Conservation (phyloP, 2,888 invertebrate species). For the Drosophila emarginata region DNA sequence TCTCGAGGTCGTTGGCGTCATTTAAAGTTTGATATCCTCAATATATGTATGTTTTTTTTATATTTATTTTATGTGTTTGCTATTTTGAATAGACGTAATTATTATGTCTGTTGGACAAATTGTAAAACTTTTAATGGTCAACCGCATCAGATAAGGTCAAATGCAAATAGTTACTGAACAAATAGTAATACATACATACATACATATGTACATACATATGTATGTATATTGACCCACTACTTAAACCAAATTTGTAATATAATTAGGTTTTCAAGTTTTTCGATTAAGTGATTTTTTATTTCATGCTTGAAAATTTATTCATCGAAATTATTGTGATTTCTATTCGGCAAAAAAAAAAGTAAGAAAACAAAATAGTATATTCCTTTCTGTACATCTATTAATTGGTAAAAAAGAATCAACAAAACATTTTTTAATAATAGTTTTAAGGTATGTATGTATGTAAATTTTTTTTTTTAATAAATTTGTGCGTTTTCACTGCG, state of each 20-base stretch:
- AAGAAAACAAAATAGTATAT: no score
- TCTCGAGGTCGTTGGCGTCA: no score
- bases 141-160: constrained; percentile 5
- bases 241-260: neutral
- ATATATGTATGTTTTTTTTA: no score
- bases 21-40: no score
- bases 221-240: neutral
- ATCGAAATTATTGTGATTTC: no score
- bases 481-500: neutral
- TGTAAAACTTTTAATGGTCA: neutral
- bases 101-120: neutral
- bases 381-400: no score
- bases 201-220: no score
- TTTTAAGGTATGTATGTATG: neutral
- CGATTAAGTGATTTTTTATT: neutral
- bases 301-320: no score
- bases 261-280: neutral
- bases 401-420: no score
- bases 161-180: neutral
- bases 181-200: neutral
- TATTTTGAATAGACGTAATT: neutral
- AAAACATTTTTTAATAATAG: no score
- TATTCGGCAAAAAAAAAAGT: no score
- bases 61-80: constrained; percentile 1
- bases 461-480: constrained; percentile 4